A percentile compares a stretch with the other conserved stretches of the same genome.
Evolutionary conservation across 2,888 invertebrate species (phyloP).

Genomic region (Thera britannica): DNA sequence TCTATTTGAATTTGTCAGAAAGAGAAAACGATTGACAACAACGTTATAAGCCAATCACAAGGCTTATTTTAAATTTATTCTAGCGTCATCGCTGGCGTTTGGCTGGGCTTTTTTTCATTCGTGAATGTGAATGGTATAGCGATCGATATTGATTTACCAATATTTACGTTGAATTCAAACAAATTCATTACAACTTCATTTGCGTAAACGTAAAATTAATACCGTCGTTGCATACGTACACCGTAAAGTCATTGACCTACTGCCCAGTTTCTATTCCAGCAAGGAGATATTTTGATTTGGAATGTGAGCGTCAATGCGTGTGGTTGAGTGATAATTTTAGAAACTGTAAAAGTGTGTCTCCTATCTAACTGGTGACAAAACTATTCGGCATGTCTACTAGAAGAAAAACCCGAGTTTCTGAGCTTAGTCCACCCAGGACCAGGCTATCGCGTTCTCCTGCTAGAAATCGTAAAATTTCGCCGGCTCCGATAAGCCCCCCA

Average conservation of each 20-base stretch:
- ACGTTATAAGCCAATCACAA: constrained; percentile 71
- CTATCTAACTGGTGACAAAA: constrained; percentile 27
- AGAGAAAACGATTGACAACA: constrained; percentile 42
- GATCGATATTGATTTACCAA: not conserved
- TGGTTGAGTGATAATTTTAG: constrained; percentile 73
- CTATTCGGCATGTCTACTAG: constrained; percentile 72
- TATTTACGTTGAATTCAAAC: not conserved
- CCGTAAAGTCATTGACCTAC: not conserved
- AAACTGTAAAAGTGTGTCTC: constrained; percentile 42
- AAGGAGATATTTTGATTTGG: constrained; percentile 7
- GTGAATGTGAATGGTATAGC: not conserved
- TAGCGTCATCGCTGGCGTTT: constrained; percentile 75
- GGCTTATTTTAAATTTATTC: constrained; percentile 69
- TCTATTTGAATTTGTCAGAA: constrained; percentile 14
- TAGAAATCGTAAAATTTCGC: constrained; percentile 71
- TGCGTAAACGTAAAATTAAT: not conserved
- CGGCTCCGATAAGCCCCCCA: constrained; percentile 63
- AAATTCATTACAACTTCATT: not conserved
- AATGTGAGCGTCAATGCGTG: constrained; percentile 64
- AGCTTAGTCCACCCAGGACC: constrained; percentile 68
- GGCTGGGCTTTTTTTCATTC: constrained; percentile 55
- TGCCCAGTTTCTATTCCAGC: not conserved
- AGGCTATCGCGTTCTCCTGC: constrained; percentile 78
- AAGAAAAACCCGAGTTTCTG: constrained; percentile 54
- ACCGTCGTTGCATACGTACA: not conserved